Percentiles rank a stretch among this genome's conserved stretches.
Conservation (phyloP, 2,797 vertebrate genomes). For the Coregonus sp. region DNA sequence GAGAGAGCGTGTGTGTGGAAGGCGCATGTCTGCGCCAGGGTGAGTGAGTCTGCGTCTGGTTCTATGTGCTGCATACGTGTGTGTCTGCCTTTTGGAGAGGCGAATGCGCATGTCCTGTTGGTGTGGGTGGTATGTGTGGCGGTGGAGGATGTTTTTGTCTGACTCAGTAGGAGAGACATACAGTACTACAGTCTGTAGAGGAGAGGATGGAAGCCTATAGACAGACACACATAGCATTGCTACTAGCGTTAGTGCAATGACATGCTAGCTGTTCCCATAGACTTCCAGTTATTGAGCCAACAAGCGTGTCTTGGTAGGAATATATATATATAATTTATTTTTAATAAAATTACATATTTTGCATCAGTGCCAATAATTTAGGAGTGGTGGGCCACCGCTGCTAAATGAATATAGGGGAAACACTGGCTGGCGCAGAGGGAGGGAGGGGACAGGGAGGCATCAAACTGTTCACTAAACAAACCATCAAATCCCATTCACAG, state of each 20-base stretch:
- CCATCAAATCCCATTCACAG: conserved; percentile 50
- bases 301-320: conserved; percentile 27
- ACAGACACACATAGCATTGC: conserved; percentile 12
- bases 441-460: conserved; percentile 24
- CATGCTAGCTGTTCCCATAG: too few species aligned
- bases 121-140: conserved; percentile 58
- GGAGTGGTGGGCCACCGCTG: too few species aligned
- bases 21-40: conserved; percentile 47
- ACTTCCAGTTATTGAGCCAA: too few species aligned
- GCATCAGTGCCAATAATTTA: too few species aligned
- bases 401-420: not conserved
- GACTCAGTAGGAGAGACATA: conserved; percentile 51
- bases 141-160: conserved; percentile 71
- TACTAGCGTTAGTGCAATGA: too few species aligned
- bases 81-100: conserved; percentile 57
- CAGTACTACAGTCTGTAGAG: conserved; percentile 27
- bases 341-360: too few species aligned
- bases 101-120: conserved; percentile 58
- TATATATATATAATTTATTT: too few species aligned
- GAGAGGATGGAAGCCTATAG: conserved; percentile 28
- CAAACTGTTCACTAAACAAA: conserved; percentile 58
- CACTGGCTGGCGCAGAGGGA: conserved; percentile 23
- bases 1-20: conserved; percentile 14
- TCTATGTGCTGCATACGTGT: conserved; percentile 69
- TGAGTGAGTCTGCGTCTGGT: conserved; percentile 44